Evolutionary conservation across 2,888 invertebrate genomes (phyloP), one percentile per base, ranked within the genome.

Genomic region (Drosophila tanythrix): DNA sequence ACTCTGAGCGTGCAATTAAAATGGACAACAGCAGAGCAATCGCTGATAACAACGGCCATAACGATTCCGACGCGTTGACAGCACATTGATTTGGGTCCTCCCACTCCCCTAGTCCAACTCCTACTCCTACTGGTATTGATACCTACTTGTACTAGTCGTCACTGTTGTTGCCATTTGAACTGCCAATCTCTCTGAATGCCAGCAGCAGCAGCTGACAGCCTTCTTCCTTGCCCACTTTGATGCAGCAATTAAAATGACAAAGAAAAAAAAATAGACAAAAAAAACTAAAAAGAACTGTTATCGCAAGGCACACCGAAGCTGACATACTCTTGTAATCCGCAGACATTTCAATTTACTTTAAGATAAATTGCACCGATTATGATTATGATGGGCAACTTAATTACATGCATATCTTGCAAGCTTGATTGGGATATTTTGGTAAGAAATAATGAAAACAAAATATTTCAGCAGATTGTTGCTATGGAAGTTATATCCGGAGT

Each of bases 1-100:
- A 73, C 53, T 78, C 51, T 61, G 63, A 29, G 56, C 27, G 51
- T 78, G 76, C 76, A 76, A 76, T 76, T 76, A 76, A 76, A 76
- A 78, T 74, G 79, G 68, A 61, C 62, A 76, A 73, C 53, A 76
- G 52, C 43, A 46, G 35, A 64, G 38, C 18, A 53, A 46, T 61
- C 36, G 48, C 15, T 57, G 73, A 74, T 63, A 33, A 33, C 21
- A 33, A 33, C 53, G 55, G 48, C 40, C 51, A 56, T 61, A 72
- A 74, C 68, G 68, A 73, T 53, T 35, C 43, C 21, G 63, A 78
- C 35, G 18, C 59, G 56, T 46, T 74, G 76, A 78, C 79, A 76
- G 60, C 62, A 36, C 57, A 77, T 65, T 76, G 76, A 76, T 67
- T 55, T 66, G 72, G 74, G 74, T 64, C 52, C 56, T 21, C 5